phyloP scores from a whole-genome alignment of 2,888 invertebrate species.

The Lasioglossum calceatum region DNA sequence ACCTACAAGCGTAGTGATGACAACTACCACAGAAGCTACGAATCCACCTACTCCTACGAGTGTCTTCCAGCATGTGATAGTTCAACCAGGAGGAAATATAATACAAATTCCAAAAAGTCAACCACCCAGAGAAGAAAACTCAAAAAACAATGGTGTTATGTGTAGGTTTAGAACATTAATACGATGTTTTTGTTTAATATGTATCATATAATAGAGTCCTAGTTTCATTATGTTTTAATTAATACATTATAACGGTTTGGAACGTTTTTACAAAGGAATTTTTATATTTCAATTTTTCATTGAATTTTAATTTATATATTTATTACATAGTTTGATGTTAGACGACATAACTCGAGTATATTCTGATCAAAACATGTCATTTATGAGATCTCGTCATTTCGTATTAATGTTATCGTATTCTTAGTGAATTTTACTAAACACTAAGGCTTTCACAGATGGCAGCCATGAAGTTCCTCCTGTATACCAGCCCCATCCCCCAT shows the following conservation, averaged over 20 bases:
- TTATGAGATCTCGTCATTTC: slow-evolving; percentile 38
- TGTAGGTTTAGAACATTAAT: slow-evolving; percentile 74
- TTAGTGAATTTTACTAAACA: slow-evolving; percentile 80
- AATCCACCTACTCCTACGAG: slow-evolving; percentile 80
- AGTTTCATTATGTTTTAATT: slow-evolving; percentile 10
- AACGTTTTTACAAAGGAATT: not conserved
- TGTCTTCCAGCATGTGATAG: slow-evolving; percentile 89
- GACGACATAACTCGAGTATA: not conserved
- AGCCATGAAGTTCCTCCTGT: slow-evolving; percentile 82
- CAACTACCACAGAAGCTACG: slow-evolving; percentile 77
- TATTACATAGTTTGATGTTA: not conserved
- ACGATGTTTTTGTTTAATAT: not conserved
- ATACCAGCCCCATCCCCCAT: slow-evolving; percentile 82
- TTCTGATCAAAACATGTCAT: not conserved
- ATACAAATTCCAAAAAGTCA: slow-evolving; percentile 87
- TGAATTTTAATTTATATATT: not conserved
- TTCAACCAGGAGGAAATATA: slow-evolving; percentile 92
- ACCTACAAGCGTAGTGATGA: slow-evolving; percentile 79
- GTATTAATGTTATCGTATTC: slow-evolving; percentile 56
- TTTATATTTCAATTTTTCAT: not conserved
- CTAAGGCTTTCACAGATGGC: slow-evolving; percentile 83
- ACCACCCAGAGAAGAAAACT: slow-evolving; percentile 77
- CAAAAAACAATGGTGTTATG: slow-evolving; percentile 81
- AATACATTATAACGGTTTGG: slow-evolving; percentile 1
- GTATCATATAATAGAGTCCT: not conserved